Percentiles rank a stretch among this genome's conserved stretches.
Evolutionary conservation across 2,797 vertebrate species (phyloP).

Genomic region (Cryptoprocta ferox): DNA sequence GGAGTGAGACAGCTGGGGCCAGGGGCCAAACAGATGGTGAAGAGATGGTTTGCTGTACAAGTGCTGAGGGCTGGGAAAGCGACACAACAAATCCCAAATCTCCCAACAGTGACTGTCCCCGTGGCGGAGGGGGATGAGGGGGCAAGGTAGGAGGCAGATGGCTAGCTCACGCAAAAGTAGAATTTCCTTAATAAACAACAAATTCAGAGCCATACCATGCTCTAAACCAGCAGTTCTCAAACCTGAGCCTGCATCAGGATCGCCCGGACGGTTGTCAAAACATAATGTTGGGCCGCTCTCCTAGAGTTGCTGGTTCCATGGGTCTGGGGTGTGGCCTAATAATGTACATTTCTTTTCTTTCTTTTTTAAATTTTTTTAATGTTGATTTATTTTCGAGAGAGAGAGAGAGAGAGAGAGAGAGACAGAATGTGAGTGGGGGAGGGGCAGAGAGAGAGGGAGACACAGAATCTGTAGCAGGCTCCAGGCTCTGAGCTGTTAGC

Average conservation of each 20-base stretch:
- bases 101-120: background rate
- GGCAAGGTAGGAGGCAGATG: background rate
- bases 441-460: no score
- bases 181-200: conserved; percentile 13
- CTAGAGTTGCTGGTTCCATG: background rate
- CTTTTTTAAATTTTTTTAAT: no score
- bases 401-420: no score
- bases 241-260: background rate
- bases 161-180: background rate
- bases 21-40: background rate
- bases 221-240: background rate
- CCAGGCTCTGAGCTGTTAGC: no score
- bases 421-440: no score
- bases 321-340: background rate
- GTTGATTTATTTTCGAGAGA: no score
- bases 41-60: background rate
- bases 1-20: background rate
- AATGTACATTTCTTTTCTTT: background rate
- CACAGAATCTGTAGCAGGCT: no score
- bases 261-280: background rate
- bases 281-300: background rate
- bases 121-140: background rate
- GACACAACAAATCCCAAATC: background rate
- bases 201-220: background rate
- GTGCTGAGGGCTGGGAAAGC: background rate